A percentile compares a stretch with the other conserved stretches of the same genome.
phyloP scores from a whole-genome alignment of 2,797 vertebrate species.

The Cyclura pinguis region DNA sequence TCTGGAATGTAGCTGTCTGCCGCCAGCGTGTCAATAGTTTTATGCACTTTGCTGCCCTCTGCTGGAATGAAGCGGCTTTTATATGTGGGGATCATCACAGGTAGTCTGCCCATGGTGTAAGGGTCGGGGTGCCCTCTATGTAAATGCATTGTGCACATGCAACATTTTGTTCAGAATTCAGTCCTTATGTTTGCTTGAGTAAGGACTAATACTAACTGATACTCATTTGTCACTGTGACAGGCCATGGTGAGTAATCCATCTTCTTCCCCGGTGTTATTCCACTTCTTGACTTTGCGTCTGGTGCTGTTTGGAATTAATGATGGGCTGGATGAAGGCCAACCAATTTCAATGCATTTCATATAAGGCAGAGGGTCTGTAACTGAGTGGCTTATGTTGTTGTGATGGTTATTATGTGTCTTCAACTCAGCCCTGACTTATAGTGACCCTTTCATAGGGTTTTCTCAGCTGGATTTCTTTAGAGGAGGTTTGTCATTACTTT shows the following conservation, averaged over 20 bases:
- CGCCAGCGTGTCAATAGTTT: background rate
- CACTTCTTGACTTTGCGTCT: background rate
- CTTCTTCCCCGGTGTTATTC: background rate
- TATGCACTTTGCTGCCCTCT: background rate
- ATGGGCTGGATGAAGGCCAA: background rate
- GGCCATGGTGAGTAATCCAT: background rate
- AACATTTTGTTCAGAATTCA: background rate
- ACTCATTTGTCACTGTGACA: background rate
- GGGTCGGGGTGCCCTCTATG: background rate
- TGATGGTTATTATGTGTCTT: too few species aligned
- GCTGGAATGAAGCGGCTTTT: background rate
- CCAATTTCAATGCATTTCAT: background rate
- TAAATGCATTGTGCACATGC: background rate
- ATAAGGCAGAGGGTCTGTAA: background rate
- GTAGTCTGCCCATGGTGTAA: background rate
- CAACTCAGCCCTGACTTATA: too few species aligned
- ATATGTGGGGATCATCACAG: rapidly evolving
- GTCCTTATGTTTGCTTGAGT: background rate
- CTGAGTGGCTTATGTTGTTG: background rate
- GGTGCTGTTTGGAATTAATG: background rate
- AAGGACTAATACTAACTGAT: background rate
- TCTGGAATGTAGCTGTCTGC: background rate
- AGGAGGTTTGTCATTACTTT: too few species aligned
- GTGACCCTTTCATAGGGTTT: too few species aligned
- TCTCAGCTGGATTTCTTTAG: too few species aligned